Percentiles rank a stretch among this genome's conserved stretches.
phyloP scores from a whole-genome alignment of 1,140 invertebrate genomes.

The Carcinoscorpius rotundicauda region DNA sequence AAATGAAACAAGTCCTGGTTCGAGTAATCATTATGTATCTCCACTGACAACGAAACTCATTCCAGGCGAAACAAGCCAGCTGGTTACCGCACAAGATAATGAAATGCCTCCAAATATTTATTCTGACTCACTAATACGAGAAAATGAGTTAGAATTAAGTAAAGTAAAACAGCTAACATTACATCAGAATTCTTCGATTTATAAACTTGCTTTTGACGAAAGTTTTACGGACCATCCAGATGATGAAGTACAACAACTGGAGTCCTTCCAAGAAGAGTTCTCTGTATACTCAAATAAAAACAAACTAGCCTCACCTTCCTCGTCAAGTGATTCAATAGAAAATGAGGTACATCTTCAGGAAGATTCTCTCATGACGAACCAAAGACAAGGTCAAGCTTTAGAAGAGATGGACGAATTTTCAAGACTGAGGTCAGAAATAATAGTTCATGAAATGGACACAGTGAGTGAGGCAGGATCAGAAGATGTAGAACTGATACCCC shows the following conservation, averaged over 20 bases:
- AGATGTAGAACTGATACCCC: constrained; percentile 20
- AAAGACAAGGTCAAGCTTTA: too few relatives aligned
- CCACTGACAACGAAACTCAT: too few relatives aligned
- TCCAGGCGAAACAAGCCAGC: too few relatives aligned
- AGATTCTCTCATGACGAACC: background rate
- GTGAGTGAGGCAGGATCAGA: constrained; percentile 21
- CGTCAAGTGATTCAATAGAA: constrained; percentile 5
- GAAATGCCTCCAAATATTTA: background rate
- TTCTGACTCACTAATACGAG: constrained; percentile 6
- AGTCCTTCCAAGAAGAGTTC: too few relatives aligned
- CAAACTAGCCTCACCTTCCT: constrained; percentile 6
- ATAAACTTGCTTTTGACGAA: constrained; percentile 18
- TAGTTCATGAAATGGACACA: constrained; percentile 20
- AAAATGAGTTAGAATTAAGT: constrained; percentile 10
- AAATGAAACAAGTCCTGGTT: too few relatives aligned
- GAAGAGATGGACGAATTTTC: too few relatives aligned
- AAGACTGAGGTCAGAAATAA: constrained; percentile 9
- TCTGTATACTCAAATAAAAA: constrained; percentile 5
- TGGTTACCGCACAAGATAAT: background rate
- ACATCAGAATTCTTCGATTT: constrained; percentile 11
- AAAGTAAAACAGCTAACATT: background rate
- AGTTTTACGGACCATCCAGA: constrained; percentile 5
- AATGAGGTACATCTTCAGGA: constrained; percentile 1
- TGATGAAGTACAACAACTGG: too few relatives aligned
- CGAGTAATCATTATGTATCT: too few relatives aligned